A percentile compares a stretch with the other conserved stretches of the same genome.
phyloP scores from a whole-genome alignment of 1,140 invertebrate species.

The Aphis craccivora region DNA sequence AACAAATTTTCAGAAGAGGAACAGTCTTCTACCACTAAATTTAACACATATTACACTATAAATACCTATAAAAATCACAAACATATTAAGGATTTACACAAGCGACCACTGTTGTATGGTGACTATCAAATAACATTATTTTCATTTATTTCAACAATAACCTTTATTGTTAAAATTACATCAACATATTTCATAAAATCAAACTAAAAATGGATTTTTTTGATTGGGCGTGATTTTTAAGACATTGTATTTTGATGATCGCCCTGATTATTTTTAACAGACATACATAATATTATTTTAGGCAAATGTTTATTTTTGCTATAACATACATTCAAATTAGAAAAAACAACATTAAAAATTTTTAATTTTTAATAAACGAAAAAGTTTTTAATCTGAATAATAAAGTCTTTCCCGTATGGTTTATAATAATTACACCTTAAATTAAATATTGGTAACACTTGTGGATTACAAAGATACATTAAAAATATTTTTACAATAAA shows the following conservation, averaged over 20 bases:
- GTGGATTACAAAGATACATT: conserved; percentile 19
- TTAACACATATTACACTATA: not conserved
- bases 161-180: not conserved
- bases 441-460: conserved; percentile 40
- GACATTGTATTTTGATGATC: not conserved
- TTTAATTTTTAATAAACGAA: conserved; percentile 26
- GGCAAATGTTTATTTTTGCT: not conserved
- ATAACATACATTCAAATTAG: not conserved
- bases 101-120: not conserved
- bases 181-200: conserved; percentile 15
- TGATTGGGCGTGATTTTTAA: not conserved
- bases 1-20: conserved; percentile 56
- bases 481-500: conserved; percentile 12
- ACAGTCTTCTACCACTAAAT: conserved; percentile 52
- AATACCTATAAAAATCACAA: conserved; percentile 32
- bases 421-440: conserved; percentile 28
- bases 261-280: not conserved
- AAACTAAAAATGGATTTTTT: not conserved
- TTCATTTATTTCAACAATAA: not conserved
- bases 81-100: not conserved
- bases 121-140: not conserved
- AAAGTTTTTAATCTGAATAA: conserved; percentile 8
- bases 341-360: not conserved
- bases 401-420: not conserved
- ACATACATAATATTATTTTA: not conserved